Conservation (phyloP, 2,797 vertebrate genomes). For the Gambelia wislizenii region DNA sequence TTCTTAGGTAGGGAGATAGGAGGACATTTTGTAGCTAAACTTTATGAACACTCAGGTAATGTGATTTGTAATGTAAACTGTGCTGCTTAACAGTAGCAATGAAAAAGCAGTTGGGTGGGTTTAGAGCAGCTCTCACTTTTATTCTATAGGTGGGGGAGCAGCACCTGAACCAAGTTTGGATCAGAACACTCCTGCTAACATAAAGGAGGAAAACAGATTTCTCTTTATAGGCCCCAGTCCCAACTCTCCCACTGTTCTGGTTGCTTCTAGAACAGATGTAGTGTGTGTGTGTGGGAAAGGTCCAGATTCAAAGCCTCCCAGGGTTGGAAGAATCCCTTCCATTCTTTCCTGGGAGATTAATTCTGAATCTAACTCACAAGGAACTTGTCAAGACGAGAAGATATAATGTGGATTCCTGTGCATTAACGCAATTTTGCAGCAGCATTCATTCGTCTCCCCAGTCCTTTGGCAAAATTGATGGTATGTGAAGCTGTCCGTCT, state of each 20-base stretch:
- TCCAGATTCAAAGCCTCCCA: too few species aligned
- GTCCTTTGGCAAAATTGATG: too few species aligned
- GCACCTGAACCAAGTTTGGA: not conserved
- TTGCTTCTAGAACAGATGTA: not conserved
- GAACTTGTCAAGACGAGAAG: too few species aligned
- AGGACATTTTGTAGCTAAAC: not conserved
- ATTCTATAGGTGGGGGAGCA: too few species aligned
- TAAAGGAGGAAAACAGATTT: not conserved
- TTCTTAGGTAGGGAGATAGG: not conserved
- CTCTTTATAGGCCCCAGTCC: not conserved
- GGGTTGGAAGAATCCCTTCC: not conserved
- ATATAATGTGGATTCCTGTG: too few species aligned
- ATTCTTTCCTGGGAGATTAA: not conserved
- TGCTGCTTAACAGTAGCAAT: constrained; percentile 24
- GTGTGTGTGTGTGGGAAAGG: too few species aligned
- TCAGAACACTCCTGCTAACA: not conserved
- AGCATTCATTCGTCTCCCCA: too few species aligned
- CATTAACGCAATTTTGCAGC: too few species aligned
- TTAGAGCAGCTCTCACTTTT: not conserved
- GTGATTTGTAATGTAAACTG: constrained; percentile 42
- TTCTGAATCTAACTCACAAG: too few species aligned
- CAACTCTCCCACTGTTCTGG: not conserved
- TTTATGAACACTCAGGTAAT: constrained; percentile 14
- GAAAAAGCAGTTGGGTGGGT: not conserved
- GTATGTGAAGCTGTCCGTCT: too few species aligned